A percentile compares a stretch with the other conserved stretches of the same genome.
Conservation (phyloP, 2,113 vertebrate genomes). For the Romanogobio albipinnatus region DNA sequence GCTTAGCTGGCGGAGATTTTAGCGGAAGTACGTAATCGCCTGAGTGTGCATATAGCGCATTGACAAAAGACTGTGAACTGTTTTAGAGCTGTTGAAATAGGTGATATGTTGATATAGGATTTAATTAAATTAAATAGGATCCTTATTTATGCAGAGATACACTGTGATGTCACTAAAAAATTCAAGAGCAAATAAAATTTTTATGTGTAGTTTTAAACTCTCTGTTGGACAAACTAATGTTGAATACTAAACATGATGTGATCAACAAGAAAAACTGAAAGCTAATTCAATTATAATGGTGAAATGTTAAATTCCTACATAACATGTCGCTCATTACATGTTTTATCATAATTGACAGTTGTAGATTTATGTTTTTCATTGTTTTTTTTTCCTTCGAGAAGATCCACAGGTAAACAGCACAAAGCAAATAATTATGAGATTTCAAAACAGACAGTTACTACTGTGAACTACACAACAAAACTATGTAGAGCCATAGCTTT, state of each 20-base stretch:
- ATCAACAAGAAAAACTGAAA: neutral
- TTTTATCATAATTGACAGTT: neutral
- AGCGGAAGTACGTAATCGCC: too few relatives aligned
- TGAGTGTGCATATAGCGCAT: too few relatives aligned
- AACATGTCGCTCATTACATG: neutral
- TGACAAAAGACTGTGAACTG: neutral
- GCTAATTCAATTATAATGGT: neutral
- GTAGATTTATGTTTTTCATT: neutral
- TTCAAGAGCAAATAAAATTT: neutral
- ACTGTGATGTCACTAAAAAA: neutral
- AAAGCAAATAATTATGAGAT: neutral
- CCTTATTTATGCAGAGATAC: neutral
- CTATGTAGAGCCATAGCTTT: neutral
- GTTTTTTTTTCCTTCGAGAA: neutral
- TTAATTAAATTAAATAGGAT: neutral
- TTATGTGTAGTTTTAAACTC: neutral
- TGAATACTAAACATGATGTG: slow-evolving; percentile 1
- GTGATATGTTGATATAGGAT: neutral
- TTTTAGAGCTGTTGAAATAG: neutral
- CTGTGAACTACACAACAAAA: neutral
- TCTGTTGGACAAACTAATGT: neutral
- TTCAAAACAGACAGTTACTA: neutral
- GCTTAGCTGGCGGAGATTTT: too few relatives aligned
- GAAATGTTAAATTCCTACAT: neutral
- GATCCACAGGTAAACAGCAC: neutral